Evolutionary conservation across 2,113 vertebrate species (phyloP).

Genomic region (Amazona vittata): DNA sequence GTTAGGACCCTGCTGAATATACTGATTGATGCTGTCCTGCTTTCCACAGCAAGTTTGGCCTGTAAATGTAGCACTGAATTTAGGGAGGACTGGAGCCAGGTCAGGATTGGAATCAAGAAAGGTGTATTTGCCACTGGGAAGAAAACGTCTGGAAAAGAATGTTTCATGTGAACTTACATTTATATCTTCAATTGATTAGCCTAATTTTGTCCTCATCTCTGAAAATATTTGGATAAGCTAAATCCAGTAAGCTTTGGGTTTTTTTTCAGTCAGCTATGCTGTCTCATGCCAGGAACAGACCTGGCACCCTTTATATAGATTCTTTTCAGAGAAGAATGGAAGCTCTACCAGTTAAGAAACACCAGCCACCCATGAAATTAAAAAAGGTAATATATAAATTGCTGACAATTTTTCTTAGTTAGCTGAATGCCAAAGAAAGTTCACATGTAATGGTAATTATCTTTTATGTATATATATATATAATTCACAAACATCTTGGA

Average conservation of each 20-base stretch:
- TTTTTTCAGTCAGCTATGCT: not conserved
- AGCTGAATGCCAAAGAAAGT: not conserved
- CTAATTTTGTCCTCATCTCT: not conserved
- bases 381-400: not conserved
- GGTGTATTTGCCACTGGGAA: not conserved
- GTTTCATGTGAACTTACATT: not conserved
- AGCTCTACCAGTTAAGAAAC: conserved; percentile 11
- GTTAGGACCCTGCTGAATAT: not conserved
- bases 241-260: not conserved
- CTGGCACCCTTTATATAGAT: not conserved
- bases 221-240: not conserved
- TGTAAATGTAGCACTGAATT: not conserved
- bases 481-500: not conserved
- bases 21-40: not conserved
- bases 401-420: not conserved
- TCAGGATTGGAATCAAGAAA: not conserved
- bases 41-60: not conserved
- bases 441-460: not conserved
- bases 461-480: not conserved
- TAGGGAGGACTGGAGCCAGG: not conserved
- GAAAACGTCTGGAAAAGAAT: not conserved
- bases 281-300: not conserved
- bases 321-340: not conserved
- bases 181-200: not conserved
- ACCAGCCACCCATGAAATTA: not conserved